Conservation (phyloP, 2,888 invertebrate genomes). For the Trichopria drosophilae region DNA sequence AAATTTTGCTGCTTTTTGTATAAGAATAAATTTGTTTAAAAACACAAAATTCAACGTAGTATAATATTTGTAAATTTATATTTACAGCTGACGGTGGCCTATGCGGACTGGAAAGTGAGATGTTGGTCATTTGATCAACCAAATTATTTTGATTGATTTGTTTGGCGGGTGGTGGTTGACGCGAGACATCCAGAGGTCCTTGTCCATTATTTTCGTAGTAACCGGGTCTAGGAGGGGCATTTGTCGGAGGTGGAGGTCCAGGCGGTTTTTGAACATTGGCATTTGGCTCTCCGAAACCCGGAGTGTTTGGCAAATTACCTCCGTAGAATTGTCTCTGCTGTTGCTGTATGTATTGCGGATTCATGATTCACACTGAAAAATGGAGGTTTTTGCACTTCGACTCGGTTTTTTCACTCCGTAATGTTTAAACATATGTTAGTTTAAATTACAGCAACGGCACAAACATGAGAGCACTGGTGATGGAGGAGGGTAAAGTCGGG, state of each 20-base stretch:
- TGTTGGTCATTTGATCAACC: slow-evolving; percentile 48
- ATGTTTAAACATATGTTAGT: too few relatives aligned
- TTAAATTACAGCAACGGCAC: too few relatives aligned
- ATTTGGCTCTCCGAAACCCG: slow-evolving; percentile 43
- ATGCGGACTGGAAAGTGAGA: slow-evolving; percentile 44
- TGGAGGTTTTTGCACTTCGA: background rate
- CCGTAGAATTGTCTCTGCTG: slow-evolving; percentile 40
- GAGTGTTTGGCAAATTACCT: slow-evolving; percentile 34
- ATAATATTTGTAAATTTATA: background rate
- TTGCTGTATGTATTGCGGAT: slow-evolving; percentile 60
- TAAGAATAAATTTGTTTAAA: slow-evolving; percentile 2
- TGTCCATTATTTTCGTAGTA: slow-evolving; percentile 45
- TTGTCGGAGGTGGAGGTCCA: slow-evolving; percentile 40
- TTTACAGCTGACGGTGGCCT: slow-evolving; percentile 41
- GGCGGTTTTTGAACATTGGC: slow-evolving; percentile 44
- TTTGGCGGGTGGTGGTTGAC: slow-evolving; percentile 40
- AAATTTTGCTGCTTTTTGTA: slow-evolving; percentile 38
- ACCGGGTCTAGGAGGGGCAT: slow-evolving; percentile 41
- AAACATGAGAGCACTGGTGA: too few relatives aligned
- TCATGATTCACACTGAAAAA: slow-evolving; percentile 56
- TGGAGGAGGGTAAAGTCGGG: too few relatives aligned
- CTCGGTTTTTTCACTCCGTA: background rate
- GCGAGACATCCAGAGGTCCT: slow-evolving; percentile 34
- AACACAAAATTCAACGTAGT: background rate
- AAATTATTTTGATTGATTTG: slow-evolving; percentile 43